Conservation (phyloP, 2,888 invertebrate species). For the Drosophila sordidula region DNA sequence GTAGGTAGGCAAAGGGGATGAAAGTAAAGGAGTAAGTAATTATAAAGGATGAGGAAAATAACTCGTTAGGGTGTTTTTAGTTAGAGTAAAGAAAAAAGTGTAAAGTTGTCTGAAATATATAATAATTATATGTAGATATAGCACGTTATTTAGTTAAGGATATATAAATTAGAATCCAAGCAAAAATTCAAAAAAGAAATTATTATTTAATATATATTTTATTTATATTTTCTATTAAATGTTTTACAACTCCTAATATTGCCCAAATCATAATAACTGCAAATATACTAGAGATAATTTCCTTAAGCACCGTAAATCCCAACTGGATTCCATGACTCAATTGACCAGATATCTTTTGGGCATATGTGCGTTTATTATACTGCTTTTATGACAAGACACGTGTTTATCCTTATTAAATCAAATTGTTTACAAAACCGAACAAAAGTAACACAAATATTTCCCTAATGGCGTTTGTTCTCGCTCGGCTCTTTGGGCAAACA, state of each 20-base stretch:
- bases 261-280: too few species aligned
- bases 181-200: too few species aligned
- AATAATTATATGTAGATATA: too few species aligned
- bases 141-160: too few species aligned
- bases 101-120: too few species aligned
- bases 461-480: slow-evolving; percentile 35
- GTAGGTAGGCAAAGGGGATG: neutral
- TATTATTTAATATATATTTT: too few species aligned
- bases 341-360: slow-evolving; percentile 16
- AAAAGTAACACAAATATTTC: slow-evolving; percentile 44
- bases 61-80: neutral
- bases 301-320: slow-evolving; percentile 8
- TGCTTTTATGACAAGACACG: slow-evolving; percentile 42
- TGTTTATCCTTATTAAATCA: slow-evolving; percentile 68
- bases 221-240: too few species aligned
- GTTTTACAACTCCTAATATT: too few species aligned
- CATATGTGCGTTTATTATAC: slow-evolving; percentile 38
- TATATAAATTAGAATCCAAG: too few species aligned
- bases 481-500: slow-evolving; percentile 40
- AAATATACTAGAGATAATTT: neutral
- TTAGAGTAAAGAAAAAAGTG: neutral
- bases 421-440: slow-evolving; percentile 41
- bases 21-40: neutral
- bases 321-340: slow-evolving; percentile 20
- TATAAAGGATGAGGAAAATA: neutral